These are phyloP conservation scores for Momotus momota DNA, from an alignment of 2,797 vertebrate species.

Conservation along the genomic window DNA sequence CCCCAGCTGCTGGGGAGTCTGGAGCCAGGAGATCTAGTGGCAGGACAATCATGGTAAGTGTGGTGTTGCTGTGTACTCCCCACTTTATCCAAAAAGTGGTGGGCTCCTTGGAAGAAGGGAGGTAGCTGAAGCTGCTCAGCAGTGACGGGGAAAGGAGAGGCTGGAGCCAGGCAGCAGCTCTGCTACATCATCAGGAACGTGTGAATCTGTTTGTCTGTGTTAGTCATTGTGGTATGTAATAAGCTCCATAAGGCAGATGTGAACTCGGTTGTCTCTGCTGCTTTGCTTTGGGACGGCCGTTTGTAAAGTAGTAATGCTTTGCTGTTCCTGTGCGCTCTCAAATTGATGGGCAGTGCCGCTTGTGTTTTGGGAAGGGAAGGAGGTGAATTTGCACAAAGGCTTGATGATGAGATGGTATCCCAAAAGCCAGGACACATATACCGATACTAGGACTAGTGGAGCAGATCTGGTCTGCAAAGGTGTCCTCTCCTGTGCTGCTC, in stretches of 20 bases:
- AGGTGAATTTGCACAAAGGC: background rate
- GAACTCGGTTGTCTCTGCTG: rapidly evolving
- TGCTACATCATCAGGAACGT: rapidly evolving
- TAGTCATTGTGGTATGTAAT: background rate
- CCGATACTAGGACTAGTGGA: background rate
- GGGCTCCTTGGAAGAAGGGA: background rate
- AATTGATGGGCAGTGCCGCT: background rate
- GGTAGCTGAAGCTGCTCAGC: background rate
- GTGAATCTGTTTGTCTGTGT: background rate
- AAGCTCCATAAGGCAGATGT: background rate
- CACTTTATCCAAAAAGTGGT: background rate
- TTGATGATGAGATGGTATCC: background rate
- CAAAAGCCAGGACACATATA: background rate
- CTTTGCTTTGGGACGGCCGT: background rate
- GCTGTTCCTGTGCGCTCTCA: background rate
- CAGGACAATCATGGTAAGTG: background rate
- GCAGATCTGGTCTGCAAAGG: background rate
- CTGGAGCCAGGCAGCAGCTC: background rate
- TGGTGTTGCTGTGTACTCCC: too few species aligned
- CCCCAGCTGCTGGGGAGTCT: background rate
- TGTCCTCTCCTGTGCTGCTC: background rate
- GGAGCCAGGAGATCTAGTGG: background rate
- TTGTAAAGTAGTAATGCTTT: background rate
- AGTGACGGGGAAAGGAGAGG: background rate
- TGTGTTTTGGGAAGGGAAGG: background rate